Base-by-base conservation (phyloP, 2,797 vertebrate species). In the Epinephelus awoara region DNA sequence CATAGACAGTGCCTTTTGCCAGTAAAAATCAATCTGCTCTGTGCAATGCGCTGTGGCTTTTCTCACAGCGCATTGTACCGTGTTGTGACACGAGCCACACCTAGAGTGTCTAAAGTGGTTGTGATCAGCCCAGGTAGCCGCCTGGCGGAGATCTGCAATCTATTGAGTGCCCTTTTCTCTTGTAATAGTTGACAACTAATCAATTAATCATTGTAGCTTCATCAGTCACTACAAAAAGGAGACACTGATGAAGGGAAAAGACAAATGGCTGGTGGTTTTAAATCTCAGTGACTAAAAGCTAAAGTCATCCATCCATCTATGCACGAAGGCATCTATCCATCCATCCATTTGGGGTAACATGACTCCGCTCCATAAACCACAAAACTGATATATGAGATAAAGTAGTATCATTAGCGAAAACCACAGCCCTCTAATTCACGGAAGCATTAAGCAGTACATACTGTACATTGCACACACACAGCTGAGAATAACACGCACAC, bases 311-410 rank as follows among this genome's bases (percentile, higher is more conserved):
- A 59, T 85, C 52, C 25, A 46, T 64, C 2, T 61, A 4, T 38
- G 9, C 51, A 65, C 17, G 34, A 11, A 68, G 17, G 7, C 64
- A 73, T 19, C 2, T 25, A 78, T 46, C 47, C 14, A 59, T 77
- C 14, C 27, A 21, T 75, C 44, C 2, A 61, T 76, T 18, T 44
- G 42, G 42, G n/a, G 34, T 52, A 14, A 82, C 40, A 46, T 52
- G 54, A 55, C 49, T 69, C 59, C 5, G 52, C 29, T 71, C 29
- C 46, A 67, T 73, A 58, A 40, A 4, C 27, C 62, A 34, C 50
- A 79, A 56, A 50, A 77, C 46, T 71, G 29, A 87, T 66, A 19
- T 17, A 64, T 27, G 51, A 69, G 54, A 82, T 66, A n/a, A 76
- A 72, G 58, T 55, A 47, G 61, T 21, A 75, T 65, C 56, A 79